phyloP scores from a whole-genome alignment of 2,888 invertebrate species.

The Cerceris ruficornis region DNA sequence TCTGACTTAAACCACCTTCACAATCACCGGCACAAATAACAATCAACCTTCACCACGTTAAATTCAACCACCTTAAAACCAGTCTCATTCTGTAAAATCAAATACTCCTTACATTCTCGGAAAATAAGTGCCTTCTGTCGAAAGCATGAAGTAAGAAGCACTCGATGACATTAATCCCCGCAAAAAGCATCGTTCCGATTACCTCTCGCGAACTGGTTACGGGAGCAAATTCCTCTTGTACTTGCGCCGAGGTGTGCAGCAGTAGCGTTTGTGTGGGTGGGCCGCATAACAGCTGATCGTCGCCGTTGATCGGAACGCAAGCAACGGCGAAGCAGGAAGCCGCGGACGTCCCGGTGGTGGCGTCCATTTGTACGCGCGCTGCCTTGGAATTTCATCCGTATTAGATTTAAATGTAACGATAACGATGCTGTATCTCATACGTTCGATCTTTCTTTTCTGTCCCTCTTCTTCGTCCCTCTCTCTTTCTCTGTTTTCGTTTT shows the following conservation, averaged over 20 bases:
- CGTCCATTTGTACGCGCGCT: conserved; percentile 69
- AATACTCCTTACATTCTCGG: too few species aligned
- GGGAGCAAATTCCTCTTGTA: conserved; percentile 26
- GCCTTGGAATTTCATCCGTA: conserved; percentile 72
- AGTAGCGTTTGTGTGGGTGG: conserved; percentile 54
- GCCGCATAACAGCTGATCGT: conserved; percentile 66
- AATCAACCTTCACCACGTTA: too few species aligned
- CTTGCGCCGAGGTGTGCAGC: conserved; percentile 13
- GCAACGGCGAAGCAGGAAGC: conserved; percentile 61
- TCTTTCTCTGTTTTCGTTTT: neutral
- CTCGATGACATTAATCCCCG: conserved; percentile 21
- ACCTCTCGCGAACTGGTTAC: conserved; percentile 29
- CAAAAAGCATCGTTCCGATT: conserved; percentile 22
- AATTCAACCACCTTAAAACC: too few species aligned
- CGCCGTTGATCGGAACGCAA: conserved; percentile 65
- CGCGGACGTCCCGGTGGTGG: conserved; percentile 65
- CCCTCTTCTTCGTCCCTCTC: neutral
- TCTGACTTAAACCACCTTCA: too few species aligned
- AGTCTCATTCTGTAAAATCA: too few species aligned
- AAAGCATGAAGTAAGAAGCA: neutral
- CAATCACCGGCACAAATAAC: too few species aligned
- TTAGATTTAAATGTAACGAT: conserved; percentile 71
- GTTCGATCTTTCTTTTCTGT: conserved; percentile 17
- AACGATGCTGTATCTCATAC: conserved; percentile 56
- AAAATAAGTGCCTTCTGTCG: too few species aligned